Conservation (phyloP, 2,888 invertebrate species). For the Listrodromus nycthemerus region DNA sequence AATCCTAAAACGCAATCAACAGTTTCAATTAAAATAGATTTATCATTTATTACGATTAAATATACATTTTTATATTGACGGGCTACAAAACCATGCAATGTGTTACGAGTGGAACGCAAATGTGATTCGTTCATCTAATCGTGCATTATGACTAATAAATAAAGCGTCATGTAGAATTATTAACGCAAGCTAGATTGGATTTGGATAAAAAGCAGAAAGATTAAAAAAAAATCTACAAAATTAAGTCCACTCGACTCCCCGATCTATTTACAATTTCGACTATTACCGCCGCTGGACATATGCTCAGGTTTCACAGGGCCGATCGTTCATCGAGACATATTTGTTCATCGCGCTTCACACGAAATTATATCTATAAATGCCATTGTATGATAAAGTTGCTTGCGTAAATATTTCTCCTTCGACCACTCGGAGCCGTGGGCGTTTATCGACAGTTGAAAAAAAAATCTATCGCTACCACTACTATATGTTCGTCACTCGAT, state of each 20-base stretch:
- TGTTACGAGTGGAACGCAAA: slow-evolving; percentile 33
- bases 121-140: slow-evolving; percentile 2
- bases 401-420: slow-evolving; percentile 1
- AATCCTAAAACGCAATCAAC: slow-evolving; percentile 84
- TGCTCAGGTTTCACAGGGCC: not conserved
- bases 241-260: too few species aligned
- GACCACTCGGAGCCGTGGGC: not conserved
- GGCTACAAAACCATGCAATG: slow-evolving; percentile 54
- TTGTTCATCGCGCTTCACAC: not conserved
- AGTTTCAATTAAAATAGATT: slow-evolving; percentile 80
- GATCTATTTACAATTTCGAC: too few species aligned
- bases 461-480: not conserved
- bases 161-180: too few species aligned
- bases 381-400: not conserved
- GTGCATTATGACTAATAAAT: not conserved
- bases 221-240: too few species aligned
- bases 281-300: too few species aligned
- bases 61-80: slow-evolving; percentile 7
- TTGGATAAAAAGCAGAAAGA: too few species aligned
- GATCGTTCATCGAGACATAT: not conserved
- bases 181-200: too few species aligned
- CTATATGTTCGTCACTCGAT: not conserved
- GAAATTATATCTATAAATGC: not conserved
- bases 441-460: not conserved
- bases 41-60: slow-evolving; percentile 48